These are phyloP conservation scores for Centropristis striata DNA, from an alignment of 2,113 vertebrate genomes.

Conservation along the genomic window DNA sequence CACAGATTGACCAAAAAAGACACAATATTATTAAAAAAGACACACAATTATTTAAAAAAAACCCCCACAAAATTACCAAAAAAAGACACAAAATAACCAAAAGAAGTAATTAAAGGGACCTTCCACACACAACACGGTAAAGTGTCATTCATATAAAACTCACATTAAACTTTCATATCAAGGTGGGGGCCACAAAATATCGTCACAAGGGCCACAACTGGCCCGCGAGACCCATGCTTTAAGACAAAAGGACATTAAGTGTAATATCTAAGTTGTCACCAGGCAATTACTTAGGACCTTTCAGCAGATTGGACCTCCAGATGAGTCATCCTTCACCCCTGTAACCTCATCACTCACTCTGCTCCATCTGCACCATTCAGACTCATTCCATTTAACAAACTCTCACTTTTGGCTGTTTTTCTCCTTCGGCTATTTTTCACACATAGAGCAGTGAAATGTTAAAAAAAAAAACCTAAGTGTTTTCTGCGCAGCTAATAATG, in stretches of 20 bases:
- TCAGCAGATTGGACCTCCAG: slow-evolving; percentile 71
- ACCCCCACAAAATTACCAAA: too few species aligned
- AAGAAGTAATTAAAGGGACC: too few species aligned
- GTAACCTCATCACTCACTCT: slow-evolving; percentile 77
- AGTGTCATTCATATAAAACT: too few species aligned
- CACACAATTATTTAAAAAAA: too few species aligned
- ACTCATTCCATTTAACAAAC: slow-evolving; percentile 51
- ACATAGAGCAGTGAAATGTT: background rate
- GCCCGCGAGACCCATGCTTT: too few species aligned
- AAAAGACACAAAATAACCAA: too few species aligned
- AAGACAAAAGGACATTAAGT: slow-evolving; percentile 28
- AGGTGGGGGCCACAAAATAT: too few species aligned
- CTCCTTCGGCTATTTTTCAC: slow-evolving; percentile 12
- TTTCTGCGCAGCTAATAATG: slow-evolving; percentile 22
- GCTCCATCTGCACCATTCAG: slow-evolving; percentile 8
- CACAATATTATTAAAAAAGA: too few species aligned
- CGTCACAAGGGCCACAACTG: too few species aligned
- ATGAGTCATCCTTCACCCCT: slow-evolving; percentile 50
- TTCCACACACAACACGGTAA: too few species aligned
- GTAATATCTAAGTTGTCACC: slow-evolving; percentile 42
- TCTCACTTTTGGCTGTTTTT: slow-evolving; percentile 29
- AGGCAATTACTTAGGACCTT: slow-evolving; percentile 67
- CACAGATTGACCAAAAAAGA: too few species aligned
- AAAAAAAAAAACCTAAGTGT: background rate
- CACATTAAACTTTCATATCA: too few species aligned